Evolutionary conservation across 2,888 invertebrate genomes (phyloP).

Genomic region (Cosmia trapezina): DNA sequence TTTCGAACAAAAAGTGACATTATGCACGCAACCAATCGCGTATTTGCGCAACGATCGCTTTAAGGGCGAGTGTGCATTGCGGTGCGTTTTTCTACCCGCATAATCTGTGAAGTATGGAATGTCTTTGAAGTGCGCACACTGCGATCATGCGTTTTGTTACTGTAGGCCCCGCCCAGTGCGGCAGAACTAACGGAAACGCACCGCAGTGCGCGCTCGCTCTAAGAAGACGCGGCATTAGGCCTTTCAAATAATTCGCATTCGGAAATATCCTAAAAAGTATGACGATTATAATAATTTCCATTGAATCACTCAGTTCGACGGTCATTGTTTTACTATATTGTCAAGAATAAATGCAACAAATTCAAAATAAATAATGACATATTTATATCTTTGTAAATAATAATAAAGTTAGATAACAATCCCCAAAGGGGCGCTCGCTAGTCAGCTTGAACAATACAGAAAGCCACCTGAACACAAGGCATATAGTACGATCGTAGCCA

Average conservation of each 20-base stretch:
- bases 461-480: neutral
- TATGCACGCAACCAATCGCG: too few relatives aligned
- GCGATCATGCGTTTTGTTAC: too few relatives aligned
- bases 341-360: slow-evolving; percentile 2
- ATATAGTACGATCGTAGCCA: neutral
- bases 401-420: neutral
- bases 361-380: neutral
- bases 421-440: neutral
- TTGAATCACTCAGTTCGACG: neutral
- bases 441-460: neutral
- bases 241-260: neutral
- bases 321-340: neutral
- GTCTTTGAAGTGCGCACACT: too few relatives aligned
- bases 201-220: too few relatives aligned
- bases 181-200: too few relatives aligned
- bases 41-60: too few relatives aligned
- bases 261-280: neutral
- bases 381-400: neutral
- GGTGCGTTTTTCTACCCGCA: too few relatives aligned
- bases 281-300: slow-evolving; percentile 1
- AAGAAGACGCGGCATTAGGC: too few relatives aligned
- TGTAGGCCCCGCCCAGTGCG: too few relatives aligned
- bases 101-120: too few relatives aligned
- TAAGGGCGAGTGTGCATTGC: too few relatives aligned
- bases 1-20: too few relatives aligned